Conservation (phyloP, 2,888 invertebrate genomes). For the Fragum whitleyi region DNA sequence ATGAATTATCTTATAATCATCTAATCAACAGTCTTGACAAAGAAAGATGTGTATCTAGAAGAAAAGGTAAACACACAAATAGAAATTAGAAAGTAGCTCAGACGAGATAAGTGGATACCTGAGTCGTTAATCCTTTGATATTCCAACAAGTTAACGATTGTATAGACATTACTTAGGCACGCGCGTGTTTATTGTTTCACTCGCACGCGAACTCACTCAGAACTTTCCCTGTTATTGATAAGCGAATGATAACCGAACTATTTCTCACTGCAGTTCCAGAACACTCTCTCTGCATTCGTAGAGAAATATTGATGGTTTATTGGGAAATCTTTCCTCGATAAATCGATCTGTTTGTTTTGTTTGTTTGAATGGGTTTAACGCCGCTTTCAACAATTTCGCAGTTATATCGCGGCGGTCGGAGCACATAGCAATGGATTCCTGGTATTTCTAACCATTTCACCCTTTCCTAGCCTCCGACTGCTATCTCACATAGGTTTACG, state of each 20-base stretch:
- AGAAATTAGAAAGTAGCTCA: not conserved
- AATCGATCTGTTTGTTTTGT: not conserved
- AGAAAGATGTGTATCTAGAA: too few relatives aligned
- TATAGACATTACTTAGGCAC: not conserved
- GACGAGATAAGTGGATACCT: slow-evolving; percentile 11
- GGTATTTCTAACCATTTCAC: too few relatives aligned
- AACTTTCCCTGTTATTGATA: not conserved
- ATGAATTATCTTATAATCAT: too few relatives aligned
- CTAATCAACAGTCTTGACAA: too few relatives aligned
- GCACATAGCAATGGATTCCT: too few relatives aligned
- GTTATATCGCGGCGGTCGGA: too few relatives aligned
- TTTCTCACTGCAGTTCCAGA: not conserved
- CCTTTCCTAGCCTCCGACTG: too few relatives aligned
- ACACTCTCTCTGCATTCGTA: not conserved
- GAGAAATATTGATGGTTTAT: not conserved
- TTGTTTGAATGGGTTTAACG: too few relatives aligned
- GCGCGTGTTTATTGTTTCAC: slow-evolving; percentile 3
- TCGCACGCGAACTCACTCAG: not conserved
- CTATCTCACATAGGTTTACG: too few relatives aligned
- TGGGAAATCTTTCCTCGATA: not conserved
- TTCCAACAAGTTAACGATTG: not conserved
- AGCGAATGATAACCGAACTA: not conserved
- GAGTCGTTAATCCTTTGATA: slow-evolving; percentile 16
- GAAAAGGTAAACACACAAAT: not conserved
- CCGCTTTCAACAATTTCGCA: too few relatives aligned